Evolutionary conservation across 2,797 vertebrate species (phyloP).

Genomic region (Pantherophis alleghaniensis): DNA sequence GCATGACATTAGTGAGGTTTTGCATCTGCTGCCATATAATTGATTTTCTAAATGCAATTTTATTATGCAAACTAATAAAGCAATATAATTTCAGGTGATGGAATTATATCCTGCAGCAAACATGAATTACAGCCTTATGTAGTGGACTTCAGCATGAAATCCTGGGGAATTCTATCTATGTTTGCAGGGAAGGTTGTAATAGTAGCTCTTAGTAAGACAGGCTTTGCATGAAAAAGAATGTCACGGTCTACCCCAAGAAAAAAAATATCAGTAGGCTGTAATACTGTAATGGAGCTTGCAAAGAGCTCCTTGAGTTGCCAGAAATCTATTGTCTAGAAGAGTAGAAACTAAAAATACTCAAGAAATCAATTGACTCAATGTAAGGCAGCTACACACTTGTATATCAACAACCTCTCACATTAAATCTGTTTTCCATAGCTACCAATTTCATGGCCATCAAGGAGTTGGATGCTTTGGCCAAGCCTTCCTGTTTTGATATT

Average conservation of each 20-base stretch:
- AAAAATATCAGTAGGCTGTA: neutral
- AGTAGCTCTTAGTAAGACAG: neutral
- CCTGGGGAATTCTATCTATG: neutral
- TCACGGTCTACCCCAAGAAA: neutral
- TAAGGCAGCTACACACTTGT: neutral
- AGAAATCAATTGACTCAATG: neutral
- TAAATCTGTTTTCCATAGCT: neutral
- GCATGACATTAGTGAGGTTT: neutral
- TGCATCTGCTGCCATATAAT: neutral
- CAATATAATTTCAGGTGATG: neutral
- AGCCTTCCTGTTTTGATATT: neutral
- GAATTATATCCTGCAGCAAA: neutral
- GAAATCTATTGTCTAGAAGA: neutral
- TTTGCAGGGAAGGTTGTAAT: neutral
- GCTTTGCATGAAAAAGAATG: neutral
- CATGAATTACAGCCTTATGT: neutral
- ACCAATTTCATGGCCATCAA: neutral
- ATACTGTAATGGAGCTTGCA: neutral
- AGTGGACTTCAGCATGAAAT: neutral
- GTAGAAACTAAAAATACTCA: neutral
- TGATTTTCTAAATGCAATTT: neutral
- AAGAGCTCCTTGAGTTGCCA: neutral
- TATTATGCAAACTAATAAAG: neutral
- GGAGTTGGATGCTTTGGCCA: neutral
- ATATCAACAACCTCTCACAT: neutral